A percentile compares a stretch with the other conserved stretches of the same genome.
Evolutionary conservation across 35 echinoderm and acorn worm species (phyloP).

Genomic region (Ophioderma brevispina): DNA sequence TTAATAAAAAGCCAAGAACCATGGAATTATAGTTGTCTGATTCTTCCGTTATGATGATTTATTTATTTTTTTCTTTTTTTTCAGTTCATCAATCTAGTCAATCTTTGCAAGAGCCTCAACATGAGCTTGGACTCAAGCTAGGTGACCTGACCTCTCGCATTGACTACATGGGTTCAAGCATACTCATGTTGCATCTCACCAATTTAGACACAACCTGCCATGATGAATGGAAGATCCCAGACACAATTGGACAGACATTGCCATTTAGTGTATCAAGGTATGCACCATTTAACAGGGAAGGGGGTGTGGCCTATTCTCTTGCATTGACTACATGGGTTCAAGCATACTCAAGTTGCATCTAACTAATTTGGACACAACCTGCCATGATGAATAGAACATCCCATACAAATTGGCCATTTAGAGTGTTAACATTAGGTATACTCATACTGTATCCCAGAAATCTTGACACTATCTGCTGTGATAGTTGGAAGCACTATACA

Average conservation of each 20-base stretch:
- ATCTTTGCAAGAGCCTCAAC: conserved; percentile 77
- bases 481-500: conserved; percentile 96
- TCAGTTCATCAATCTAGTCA: conserved; percentile 63
- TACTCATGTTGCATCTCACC: conserved; percentile 66
- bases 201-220: conserved; percentile 47
- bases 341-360: conserved; percentile 72
- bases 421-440: conserved; percentile 5
- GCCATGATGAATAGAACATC: conserved; percentile 89
- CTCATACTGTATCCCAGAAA: conserved; percentile 55
- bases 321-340: conserved; percentile 99
- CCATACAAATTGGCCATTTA: neutral
- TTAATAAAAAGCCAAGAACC: neutral
- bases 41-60: neutral
- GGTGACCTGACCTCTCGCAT: conserved; percentile 60
- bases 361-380: conserved; percentile 48
- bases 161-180: conserved; percentile 99
- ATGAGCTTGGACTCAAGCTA: conserved; percentile 66
- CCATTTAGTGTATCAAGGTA: conserved; percentile 1
- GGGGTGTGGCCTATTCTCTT: conserved; percentile 35
- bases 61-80: neutral
- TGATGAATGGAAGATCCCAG: conserved; percentile 87
- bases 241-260: neutral
- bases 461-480: conserved; percentile 54
- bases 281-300: conserved; percentile 18
- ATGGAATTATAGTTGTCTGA: neutral